Evolutionary conservation across 2,113 vertebrate genomes (phyloP).

Genomic region (Hemicordylus capensis): DNA sequence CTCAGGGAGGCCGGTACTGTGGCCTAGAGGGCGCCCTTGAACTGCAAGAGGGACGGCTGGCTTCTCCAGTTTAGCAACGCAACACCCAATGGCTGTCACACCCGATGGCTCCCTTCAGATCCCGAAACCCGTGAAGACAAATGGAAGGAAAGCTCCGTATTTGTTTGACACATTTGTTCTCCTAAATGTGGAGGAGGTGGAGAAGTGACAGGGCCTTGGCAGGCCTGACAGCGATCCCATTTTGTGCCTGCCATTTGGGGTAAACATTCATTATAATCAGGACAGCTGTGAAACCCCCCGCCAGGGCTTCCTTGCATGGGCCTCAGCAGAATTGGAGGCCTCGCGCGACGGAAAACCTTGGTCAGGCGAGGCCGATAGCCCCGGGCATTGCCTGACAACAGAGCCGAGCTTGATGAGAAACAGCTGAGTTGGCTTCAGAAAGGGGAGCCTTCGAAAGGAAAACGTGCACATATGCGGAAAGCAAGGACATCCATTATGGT

Average conservation of each 20-base stretch:
- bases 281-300: conserved; percentile 12
- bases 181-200: conserved; percentile 58
- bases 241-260: conserved; percentile 64
- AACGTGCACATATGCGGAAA: background rate
- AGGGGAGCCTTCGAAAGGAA: background rate
- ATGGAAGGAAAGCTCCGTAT: conserved; percentile 62
- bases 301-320: conserved; percentile 1
- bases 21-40: no score
- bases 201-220: conserved; percentile 54
- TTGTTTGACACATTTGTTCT: conserved; percentile 78
- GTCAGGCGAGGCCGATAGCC: background rate
- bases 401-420: fast-evolving
- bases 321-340: conserved; percentile 8
- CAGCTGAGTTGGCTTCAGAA: background rate
- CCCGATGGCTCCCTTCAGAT: conserved; percentile 41
- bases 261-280: conserved; percentile 73
- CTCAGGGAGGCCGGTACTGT: no score
- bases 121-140: conserved; percentile 66
- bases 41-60: no score
- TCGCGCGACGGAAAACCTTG: conserved; percentile 21
- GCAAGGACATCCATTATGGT: background rate
- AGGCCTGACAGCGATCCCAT: conserved; percentile 67
- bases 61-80: no score
- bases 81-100: no score
- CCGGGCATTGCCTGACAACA: background rate